A percentile compares a stretch with the other conserved stretches of the same genome.
phyloP scores from a whole-genome alignment of 2,888 invertebrate genomes.

The Caenorhabditis sp. region DNA sequence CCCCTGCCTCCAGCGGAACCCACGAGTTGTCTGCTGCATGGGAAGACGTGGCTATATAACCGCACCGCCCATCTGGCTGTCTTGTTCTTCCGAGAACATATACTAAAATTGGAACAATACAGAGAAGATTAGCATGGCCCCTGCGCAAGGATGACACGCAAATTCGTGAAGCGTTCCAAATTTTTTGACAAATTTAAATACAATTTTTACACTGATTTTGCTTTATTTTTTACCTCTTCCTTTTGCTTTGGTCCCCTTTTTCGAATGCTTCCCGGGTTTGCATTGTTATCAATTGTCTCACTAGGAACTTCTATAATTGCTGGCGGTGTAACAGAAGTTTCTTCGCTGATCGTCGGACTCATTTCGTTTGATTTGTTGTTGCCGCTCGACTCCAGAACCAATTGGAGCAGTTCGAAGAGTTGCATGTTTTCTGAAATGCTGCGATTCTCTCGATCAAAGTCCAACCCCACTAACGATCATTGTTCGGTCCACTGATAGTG shows the following conservation, averaged over 20 bases:
- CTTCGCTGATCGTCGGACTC: neutral
- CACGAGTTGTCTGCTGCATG: too few species aligned
- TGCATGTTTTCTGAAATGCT: neutral
- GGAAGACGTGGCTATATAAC: too few species aligned
- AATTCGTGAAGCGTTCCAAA: constrained; percentile 93
- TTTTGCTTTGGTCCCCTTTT: constrained; percentile 4
- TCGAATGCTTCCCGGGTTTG: neutral
- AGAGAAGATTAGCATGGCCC: constrained; percentile 95
- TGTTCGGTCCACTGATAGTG: neutral
- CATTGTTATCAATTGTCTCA: constrained; percentile 9
- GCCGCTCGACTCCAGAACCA: neutral
- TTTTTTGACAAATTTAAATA: constrained; percentile 78
- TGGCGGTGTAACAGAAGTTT: neutral
- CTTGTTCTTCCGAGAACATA: constrained; percentile 65
- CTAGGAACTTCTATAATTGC: neutral
- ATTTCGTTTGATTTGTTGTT: neutral
- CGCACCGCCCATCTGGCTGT: neutral
- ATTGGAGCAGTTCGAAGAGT: neutral
- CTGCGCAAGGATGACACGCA: constrained; percentile 95
- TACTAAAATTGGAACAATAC: constrained; percentile 92
- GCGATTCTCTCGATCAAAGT: neutral
- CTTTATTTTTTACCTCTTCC: constrained; percentile 32
- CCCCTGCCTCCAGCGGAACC: too few species aligned
- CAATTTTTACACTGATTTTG: neutral
- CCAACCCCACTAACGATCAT: neutral